phyloP scores from a whole-genome alignment of 2,888 invertebrate genomes.

The Harpalus rufipes region DNA sequence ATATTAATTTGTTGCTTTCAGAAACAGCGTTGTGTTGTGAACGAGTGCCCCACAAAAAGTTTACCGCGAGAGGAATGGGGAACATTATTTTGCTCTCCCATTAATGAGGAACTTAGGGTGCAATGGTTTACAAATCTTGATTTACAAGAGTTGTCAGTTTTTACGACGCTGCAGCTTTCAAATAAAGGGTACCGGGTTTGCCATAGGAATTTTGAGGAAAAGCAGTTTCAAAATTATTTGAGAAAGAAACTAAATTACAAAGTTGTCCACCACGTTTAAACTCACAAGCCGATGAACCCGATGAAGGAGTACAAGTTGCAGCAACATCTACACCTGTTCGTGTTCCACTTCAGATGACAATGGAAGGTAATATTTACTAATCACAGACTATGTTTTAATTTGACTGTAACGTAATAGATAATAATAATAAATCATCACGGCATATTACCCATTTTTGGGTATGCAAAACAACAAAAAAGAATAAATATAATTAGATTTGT shows the following conservation, averaged over 20 bases:
- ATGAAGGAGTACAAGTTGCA: neutral
- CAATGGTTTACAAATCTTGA: neutral
- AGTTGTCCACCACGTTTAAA: neutral
- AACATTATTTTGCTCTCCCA: neutral
- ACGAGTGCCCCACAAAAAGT: neutral
- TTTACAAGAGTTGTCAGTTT: neutral
- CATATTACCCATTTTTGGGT: no score
- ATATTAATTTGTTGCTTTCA: neutral
- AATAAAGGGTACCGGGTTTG: conserved; percentile 1
- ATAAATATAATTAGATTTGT: no score
- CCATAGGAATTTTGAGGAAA: neutral
- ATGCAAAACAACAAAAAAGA: no score
- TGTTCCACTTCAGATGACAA: no score
- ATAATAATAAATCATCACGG: no score
- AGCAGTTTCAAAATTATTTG: neutral
- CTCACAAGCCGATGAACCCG: neutral
- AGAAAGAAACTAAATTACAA: conserved; percentile 5
- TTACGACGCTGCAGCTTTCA: neutral
- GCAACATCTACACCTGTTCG: conserved; percentile 3
- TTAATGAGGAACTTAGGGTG: neutral
- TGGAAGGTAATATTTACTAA: no score
- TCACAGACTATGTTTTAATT: no score
- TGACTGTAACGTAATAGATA: no score
- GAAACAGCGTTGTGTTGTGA: conserved; percentile 5
- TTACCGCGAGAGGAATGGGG: conserved; percentile 11